phyloP scores from a whole-genome alignment of 2,113 vertebrate genomes.

The Heterotilapia buettikoferi region DNA sequence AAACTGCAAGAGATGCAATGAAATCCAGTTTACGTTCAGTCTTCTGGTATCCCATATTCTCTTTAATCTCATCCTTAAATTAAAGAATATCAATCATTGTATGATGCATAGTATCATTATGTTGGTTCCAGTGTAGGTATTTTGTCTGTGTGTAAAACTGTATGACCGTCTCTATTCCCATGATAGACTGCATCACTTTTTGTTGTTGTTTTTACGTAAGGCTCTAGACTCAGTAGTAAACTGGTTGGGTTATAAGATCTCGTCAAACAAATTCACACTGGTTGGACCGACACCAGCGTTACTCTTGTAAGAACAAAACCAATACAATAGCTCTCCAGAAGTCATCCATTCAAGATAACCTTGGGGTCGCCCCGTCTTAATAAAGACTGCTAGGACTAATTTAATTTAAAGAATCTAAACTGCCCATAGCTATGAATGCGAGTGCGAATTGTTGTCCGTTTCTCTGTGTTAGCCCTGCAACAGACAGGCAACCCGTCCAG shows the following conservation, averaged over 20 bases:
- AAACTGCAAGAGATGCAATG: not conserved
- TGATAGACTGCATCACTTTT: not conserved
- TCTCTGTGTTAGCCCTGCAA: not conserved
- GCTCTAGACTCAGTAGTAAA: not conserved
- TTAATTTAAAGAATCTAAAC: not conserved
- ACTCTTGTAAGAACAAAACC: not conserved
- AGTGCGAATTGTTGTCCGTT: not conserved
- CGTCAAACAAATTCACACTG: not conserved
- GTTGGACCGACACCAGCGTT: not conserved
- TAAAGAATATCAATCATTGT: not conserved
- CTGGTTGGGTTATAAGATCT: not conserved
- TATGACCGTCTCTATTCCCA: not conserved
- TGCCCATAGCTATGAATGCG: not conserved
- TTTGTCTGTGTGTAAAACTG: not conserved
- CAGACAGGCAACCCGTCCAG: not conserved
- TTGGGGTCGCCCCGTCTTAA: fast-evolving
- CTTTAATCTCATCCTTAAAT: not conserved
- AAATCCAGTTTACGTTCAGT: not conserved
- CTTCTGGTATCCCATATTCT: not conserved
- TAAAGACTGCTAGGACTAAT: not conserved
- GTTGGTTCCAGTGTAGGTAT: not conserved
- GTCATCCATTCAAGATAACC: not conserved
- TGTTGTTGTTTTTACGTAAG: not conserved
- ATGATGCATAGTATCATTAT: not conserved
- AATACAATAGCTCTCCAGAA: not conserved